These are phyloP conservation scores for Larimichthys polyactis DNA, from an alignment of 2,113 vertebrate genomes.

Conservation along the genomic window DNA sequence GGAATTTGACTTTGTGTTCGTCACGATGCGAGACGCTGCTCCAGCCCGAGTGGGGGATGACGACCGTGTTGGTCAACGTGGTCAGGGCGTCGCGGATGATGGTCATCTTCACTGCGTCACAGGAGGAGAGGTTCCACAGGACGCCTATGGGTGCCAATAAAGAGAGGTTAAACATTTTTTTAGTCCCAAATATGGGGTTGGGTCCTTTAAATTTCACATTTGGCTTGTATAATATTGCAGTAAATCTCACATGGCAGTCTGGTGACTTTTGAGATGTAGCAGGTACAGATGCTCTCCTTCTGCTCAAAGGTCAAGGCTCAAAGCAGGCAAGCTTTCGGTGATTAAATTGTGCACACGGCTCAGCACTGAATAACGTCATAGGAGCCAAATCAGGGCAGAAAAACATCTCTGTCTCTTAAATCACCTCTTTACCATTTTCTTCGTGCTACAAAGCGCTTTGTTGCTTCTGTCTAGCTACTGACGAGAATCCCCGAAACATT, in stretches of 20 bases:
- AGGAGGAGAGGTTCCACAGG: constrained; percentile 98
- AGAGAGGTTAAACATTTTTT: neutral
- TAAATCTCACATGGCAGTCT: too few species aligned
- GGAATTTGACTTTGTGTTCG: constrained; percentile 95
- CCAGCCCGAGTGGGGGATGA: constrained; percentile 98
- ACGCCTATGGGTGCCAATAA: constrained; percentile 84
- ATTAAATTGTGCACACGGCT: too few species aligned
- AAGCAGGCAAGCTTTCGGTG: too few species aligned
- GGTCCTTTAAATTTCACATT: too few species aligned
- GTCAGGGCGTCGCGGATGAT: constrained; percentile 94
- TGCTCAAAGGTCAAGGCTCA: too few species aligned
- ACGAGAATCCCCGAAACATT: neutral
- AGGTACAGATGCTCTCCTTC: too few species aligned
- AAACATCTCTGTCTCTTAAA: neutral
- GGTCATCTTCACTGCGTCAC: constrained; percentile 98
- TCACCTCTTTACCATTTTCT: neutral
- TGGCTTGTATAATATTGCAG: too few species aligned
- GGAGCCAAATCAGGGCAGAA: neutral
- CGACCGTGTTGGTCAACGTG: constrained; percentile 94
- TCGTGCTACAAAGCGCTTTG: neutral
- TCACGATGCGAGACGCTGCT: constrained; percentile 92
- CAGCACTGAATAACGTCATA: too few species aligned
- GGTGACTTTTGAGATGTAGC: too few species aligned
- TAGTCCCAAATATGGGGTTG: too few species aligned
- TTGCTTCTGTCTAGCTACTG: too few species aligned